These are phyloP conservation scores for Oligia strigilis DNA, from an alignment of 2,888 invertebrate genomes.

Conservation along the genomic window DNA sequence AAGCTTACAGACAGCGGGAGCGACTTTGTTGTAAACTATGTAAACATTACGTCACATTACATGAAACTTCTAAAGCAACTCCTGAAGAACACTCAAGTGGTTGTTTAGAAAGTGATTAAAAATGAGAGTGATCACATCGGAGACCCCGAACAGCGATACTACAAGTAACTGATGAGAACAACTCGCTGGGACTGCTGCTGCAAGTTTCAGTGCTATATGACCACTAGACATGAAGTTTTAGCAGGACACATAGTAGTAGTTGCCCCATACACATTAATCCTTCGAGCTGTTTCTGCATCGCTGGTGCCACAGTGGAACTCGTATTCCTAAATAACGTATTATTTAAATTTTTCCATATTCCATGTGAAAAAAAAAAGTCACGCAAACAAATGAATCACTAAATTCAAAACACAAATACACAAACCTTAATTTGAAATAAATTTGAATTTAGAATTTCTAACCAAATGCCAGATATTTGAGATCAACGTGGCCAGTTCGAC, in stretches of 20 bases:
- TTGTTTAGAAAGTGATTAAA: constrained; percentile 49
- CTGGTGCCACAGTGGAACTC: no score
- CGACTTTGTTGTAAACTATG: no score
- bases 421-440: not conserved
- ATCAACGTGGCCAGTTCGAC: no score
- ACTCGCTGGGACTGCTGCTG: constrained; percentile 29
- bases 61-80: not conserved
- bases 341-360: not conserved
- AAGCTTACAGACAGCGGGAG: no score
- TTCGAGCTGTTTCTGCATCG: not conserved
- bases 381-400: not conserved
- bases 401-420: no score
- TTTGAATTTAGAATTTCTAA: not conserved
- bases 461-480: no score
- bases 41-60: not conserved
- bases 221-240: constrained; percentile 6
- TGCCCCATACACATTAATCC: not conserved
- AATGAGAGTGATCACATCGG: constrained; percentile 40
- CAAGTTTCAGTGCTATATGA: constrained; percentile 43
- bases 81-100: constrained; percentile 7
- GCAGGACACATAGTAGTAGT: not conserved
- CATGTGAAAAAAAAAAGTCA: not conserved
- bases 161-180: constrained; percentile 30
- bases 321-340: no score
- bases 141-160: constrained; percentile 16